Conservation (phyloP, 1,140 invertebrate species). For the Hyposmocoma kahamanoa region DNA sequence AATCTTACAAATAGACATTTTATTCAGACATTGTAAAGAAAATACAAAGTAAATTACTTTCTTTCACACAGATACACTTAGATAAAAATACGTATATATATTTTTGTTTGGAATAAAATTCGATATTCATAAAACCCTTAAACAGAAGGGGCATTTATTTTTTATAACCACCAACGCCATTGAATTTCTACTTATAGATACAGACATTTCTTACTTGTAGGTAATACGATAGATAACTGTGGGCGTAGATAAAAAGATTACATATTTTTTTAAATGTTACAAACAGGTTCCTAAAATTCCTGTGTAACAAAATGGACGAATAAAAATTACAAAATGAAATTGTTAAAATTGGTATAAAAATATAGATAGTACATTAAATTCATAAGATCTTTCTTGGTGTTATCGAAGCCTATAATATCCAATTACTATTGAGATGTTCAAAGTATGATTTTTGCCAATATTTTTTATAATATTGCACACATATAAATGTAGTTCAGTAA, state of each 20-base stretch:
- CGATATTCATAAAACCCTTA: slow-evolving; percentile 42
- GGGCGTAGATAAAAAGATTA: slow-evolving; percentile 20
- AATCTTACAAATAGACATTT: slow-evolving; percentile 61
- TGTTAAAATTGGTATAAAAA: slow-evolving; percentile 29
- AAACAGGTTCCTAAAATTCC: not conserved
- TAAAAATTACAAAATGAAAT: slow-evolving; percentile 14
- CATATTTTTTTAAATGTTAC: not conserved
- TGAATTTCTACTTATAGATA: slow-evolving; percentile 38
- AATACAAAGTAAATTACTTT: slow-evolving; percentile 62
- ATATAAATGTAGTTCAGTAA: not conserved
- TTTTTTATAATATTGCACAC: not conserved
- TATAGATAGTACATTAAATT: slow-evolving; percentile 27
- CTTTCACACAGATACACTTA: slow-evolving; percentile 55
- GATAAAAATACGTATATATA: slow-evolving; percentile 62
- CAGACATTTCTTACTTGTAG: slow-evolving; percentile 21
- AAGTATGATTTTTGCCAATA: not conserved
- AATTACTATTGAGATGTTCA: not conserved
- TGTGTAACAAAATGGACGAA: slow-evolving; percentile 1
- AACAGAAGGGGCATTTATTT: slow-evolving; percentile 30
- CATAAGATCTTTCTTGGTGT: slow-evolving; percentile 61
- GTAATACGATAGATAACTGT: slow-evolving; percentile 29
- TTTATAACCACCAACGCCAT: slow-evolving; percentile 20
- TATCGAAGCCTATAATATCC: not conserved
- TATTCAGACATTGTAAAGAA: slow-evolving; percentile 68
- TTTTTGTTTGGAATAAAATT: slow-evolving; percentile 58